Conservation (phyloP, 1,140 invertebrate genomes). For the Drosophila azteca region DNA sequence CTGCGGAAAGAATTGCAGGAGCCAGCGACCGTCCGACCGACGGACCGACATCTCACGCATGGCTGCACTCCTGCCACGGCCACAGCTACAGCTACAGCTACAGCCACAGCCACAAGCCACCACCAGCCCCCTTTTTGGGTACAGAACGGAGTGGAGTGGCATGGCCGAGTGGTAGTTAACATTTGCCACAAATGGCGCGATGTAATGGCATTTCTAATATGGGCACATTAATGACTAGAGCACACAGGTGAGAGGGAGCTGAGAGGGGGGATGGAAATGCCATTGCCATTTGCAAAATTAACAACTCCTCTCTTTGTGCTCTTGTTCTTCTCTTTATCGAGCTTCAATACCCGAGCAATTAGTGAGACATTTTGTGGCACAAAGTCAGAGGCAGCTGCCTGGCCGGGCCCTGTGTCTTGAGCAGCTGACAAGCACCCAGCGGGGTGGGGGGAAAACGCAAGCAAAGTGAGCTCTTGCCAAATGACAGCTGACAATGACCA, state of each 20-base stretch:
- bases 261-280: constrained; percentile 2
- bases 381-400: constrained; percentile 8
- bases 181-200: constrained; percentile 78
- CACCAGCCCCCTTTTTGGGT: constrained; percentile 6
- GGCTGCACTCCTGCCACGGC: constrained; percentile 43
- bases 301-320: constrained; percentile 37
- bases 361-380: constrained; percentile 56
- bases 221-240: constrained; percentile 66
- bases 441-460: constrained; percentile 2
- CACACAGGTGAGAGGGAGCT: constrained; percentile 40
- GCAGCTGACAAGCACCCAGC: constrained; percentile 41
- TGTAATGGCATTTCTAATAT: constrained; percentile 81
- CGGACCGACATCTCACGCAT: constrained; percentile 63
- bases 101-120: too few relatives aligned
- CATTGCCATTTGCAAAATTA: constrained; percentile 72
- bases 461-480: constrained; percentile 43
- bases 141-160: constrained; percentile 25
- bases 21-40: constrained; percentile 37
- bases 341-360: constrained; percentile 76
- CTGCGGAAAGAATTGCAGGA: constrained; percentile 37
- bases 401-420: constrained; percentile 15
- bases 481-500: constrained; percentile 49
- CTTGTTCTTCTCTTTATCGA: constrained; percentile 52
- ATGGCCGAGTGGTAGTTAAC: constrained; percentile 59
- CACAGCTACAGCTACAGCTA: too few relatives aligned